Conservation (phyloP, 2,797 vertebrate genomes). For the Orestias chungarensis region DNA sequence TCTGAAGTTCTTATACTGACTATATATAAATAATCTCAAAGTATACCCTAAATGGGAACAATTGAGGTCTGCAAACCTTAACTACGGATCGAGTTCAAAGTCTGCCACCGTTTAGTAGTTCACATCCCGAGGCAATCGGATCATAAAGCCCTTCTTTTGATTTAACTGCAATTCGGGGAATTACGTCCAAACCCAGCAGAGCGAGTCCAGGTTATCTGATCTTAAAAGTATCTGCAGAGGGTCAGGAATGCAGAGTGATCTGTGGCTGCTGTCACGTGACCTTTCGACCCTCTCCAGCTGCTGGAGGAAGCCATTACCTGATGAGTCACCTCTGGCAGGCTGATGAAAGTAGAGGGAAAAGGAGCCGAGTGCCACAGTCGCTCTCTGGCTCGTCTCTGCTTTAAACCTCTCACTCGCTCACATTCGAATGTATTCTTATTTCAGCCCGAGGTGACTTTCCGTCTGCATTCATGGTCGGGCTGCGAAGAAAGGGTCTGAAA, state of each 20-base stretch:
- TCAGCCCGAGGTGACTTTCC: constrained; percentile 2
- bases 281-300: constrained; percentile 56
- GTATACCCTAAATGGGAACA: not conserved
- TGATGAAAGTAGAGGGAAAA: constrained; percentile 21
- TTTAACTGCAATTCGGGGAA: not conserved
- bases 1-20: too few species aligned
- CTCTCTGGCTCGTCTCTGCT: too few species aligned
- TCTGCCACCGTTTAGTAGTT: not conserved
- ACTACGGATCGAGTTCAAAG: not conserved
- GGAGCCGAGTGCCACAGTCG: constrained; percentile 24
- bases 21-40: too few species aligned
- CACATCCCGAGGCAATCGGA: constrained; percentile 7
- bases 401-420: constrained; percentile 6
- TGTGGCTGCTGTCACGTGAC: constrained; percentile 41
- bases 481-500: not conserved
- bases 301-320: constrained; percentile 50
- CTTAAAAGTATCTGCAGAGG: constrained; percentile 43
- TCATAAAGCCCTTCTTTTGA: constrained; percentile 1
- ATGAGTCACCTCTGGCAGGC: constrained; percentile 33
- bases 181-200: not conserved
- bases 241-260: constrained; percentile 39
- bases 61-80: not conserved
- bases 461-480: constrained; percentile 15
- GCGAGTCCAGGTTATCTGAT: constrained; percentile 45
- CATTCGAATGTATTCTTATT: not conserved